A percentile compares a stretch with the other conserved stretches of the same genome.
Conservation (phyloP, 2,797 vertebrate genomes). For the Falco cherrug region DNA sequence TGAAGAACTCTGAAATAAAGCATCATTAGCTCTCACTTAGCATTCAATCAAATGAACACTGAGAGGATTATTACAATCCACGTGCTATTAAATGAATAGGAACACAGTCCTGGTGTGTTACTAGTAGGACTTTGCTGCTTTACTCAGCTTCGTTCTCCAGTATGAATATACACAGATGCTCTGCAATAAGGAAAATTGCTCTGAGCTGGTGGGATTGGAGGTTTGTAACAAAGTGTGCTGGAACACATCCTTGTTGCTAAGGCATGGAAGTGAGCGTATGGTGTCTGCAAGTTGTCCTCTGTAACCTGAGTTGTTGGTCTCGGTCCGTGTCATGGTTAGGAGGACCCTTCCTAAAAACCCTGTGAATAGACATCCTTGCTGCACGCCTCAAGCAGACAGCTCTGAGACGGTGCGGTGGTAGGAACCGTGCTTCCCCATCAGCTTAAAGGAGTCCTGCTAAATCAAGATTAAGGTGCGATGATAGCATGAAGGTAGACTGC, state of each 20-base stretch:
- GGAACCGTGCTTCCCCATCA: not conserved
- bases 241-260: not conserved
- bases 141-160: not conserved
- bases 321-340: not conserved
- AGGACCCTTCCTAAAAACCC: not conserved
- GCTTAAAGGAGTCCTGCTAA: not conserved
- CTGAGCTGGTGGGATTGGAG: not conserved
- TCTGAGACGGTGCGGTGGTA: not conserved
- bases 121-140: not conserved
- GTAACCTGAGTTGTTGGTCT: fast-evolving
- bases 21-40: not conserved
- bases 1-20: not conserved
- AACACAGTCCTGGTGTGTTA: not conserved
- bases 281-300: not conserved
- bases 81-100: not conserved
- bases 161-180: not conserved
- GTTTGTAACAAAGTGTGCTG: not conserved
- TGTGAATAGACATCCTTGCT: fast-evolving
- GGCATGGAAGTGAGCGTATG: fast-evolving
- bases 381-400: not conserved
- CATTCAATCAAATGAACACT: not conserved
- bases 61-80: not conserved
- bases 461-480: not conserved
- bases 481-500: not conserved
- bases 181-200: not conserved